phyloP scores from a whole-genome alignment of 2,888 invertebrate genomes.

The Sesia bembeciformis region DNA sequence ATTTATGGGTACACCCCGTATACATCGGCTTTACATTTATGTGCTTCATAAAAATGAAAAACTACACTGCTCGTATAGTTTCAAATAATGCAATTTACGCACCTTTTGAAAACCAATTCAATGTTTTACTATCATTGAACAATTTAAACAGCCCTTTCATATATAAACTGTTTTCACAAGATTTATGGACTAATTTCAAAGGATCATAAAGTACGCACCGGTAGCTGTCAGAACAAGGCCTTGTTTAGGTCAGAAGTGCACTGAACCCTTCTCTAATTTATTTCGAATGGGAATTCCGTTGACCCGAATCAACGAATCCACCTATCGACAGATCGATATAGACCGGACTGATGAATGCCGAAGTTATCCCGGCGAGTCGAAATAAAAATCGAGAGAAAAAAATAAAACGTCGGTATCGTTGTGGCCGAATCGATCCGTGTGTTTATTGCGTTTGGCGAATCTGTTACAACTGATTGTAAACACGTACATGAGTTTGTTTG shows the following conservation, averaged over 20 bases:
- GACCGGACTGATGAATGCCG: conserved; percentile 22
- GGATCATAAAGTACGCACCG: background rate
- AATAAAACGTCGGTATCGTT: background rate
- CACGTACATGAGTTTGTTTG: conserved; percentile 17
- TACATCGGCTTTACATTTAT: too few relatives aligned
- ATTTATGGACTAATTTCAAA: too few relatives aligned
- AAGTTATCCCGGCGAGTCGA: conserved; percentile 22
- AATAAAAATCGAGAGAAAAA: conserved; percentile 40
- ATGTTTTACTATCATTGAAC: too few relatives aligned
- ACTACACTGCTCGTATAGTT: too few relatives aligned
- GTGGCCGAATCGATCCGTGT: conserved; percentile 2
- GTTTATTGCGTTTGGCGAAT: conserved; percentile 34
- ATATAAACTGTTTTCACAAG: too few relatives aligned
- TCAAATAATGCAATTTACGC: too few relatives aligned
- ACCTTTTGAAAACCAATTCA: too few relatives aligned
- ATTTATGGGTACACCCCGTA: too few relatives aligned
- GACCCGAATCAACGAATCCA: conserved; percentile 27
- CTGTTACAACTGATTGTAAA: conserved; percentile 28
- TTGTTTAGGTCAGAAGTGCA: conserved; percentile 3
- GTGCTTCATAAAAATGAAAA: too few relatives aligned
- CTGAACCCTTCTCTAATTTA: conserved; percentile 4
- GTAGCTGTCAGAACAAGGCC: background rate
- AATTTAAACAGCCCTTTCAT: too few relatives aligned
- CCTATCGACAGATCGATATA: conserved; percentile 26
- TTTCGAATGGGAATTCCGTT: conserved; percentile 17